phyloP scores from a whole-genome alignment of 1,140 invertebrate genomes.

The Gonatopus flavifemur region DNA sequence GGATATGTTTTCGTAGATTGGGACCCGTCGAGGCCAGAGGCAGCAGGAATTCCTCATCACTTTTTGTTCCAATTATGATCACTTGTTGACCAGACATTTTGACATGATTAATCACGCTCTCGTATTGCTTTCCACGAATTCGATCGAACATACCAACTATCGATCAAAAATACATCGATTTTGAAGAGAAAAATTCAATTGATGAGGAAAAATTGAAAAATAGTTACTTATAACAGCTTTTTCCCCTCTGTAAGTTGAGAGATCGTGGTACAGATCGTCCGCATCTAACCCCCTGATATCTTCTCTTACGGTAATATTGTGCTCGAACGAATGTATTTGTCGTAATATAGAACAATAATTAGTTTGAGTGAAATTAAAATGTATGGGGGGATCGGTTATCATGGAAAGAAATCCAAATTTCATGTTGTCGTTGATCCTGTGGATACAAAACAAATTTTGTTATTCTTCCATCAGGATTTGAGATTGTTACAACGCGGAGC shows the following conservation, averaged over 20 bases:
- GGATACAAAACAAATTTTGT: constrained; percentile 7
- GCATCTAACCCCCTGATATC: constrained; percentile 1
- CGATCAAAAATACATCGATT: constrained; percentile 10
- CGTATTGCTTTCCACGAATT: constrained; percentile 10
- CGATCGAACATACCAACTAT: constrained; percentile 31
- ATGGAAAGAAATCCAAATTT: constrained; percentile 29
- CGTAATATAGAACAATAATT: constrained; percentile 20
- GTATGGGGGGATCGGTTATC: constrained; percentile 8
- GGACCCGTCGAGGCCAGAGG: constrained; percentile 27
- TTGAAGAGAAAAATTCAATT: not conserved
- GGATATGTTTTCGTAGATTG: constrained; percentile 26
- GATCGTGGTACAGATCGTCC: constrained; percentile 12
- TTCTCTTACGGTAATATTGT: constrained; percentile 4
- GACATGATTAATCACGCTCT: constrained; percentile 19
- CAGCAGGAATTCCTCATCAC: constrained; percentile 22
- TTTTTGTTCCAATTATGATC: constrained; percentile 22
- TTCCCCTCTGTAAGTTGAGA: constrained; percentile 24
- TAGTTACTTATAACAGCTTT: constrained; percentile 30
- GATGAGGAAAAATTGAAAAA: not conserved
- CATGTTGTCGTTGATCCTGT: constrained; percentile 22
- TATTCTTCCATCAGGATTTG: not conserved
- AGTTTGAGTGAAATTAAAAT: constrained; percentile 26
- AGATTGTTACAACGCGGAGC: not conserved
- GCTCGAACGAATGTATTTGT: not conserved
- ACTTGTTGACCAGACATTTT: constrained; percentile 28